Base-by-base conservation (phyloP, 2,797 vertebrate species). In the Myotis myotis region DNA sequence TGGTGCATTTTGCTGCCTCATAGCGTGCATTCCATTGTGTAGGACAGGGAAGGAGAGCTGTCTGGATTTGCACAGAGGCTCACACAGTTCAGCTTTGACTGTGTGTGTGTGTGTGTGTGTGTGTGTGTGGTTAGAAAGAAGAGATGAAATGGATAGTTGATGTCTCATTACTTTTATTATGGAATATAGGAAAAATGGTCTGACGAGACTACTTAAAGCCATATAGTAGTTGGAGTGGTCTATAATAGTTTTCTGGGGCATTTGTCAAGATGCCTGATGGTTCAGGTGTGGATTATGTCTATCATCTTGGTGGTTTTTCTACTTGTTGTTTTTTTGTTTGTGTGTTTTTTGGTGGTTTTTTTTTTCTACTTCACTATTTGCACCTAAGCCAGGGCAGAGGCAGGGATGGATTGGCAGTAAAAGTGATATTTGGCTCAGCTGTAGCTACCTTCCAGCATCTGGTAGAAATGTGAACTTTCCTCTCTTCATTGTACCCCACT, bases 81-180 rank as follows among this genome's bases (percentile, higher is more conserved):
- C 70, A 20, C 20, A 20, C 7, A 41, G 75, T 25, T 49, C 78
- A 81, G 30, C 57, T 53, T 55, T 84, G 68, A 60, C 22, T 0
- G 1, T 72, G 90, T 23, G n/a, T 25, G 30, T 60, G 57, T 60
- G 57, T 19, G 47, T 62, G 49, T 51, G 71, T 41, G 41, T 28
- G 23, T 19, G 8, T 16, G 19, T 55, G 15, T n/a, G 25, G 51
- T 81, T 68, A 86, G 47, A 64, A 38, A 83, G 55, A 60, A 55
- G 28, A 36, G 49, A 20, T 62, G 68, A 20, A 53, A 36, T 78
- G 41, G 25, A 38, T 75, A n/a, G 51, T 49, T 72, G 47, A 66
- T 95, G 22, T 57, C 82, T 92, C 92, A 38, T 82, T 86, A 33
- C 87, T 83, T 93, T 80, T 83, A 64, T 82, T 87, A 64, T 5